Percentiles rank a stretch among this genome's conserved stretches.
phyloP scores from a whole-genome alignment of 2,113 vertebrate species.

The Osmerus eperlanus region DNA sequence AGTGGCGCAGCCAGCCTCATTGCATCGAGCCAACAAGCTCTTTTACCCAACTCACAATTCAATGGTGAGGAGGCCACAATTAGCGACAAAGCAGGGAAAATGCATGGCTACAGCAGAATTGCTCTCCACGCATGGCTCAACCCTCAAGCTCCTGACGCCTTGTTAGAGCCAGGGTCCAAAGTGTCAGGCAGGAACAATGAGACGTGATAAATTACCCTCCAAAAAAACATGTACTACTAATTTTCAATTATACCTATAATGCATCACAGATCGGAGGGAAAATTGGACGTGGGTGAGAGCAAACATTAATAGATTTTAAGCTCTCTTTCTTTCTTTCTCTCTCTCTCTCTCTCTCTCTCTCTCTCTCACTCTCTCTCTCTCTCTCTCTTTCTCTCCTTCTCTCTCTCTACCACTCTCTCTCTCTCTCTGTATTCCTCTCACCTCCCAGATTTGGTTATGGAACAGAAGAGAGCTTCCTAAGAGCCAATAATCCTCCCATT shows the following conservation, averaged over 20 bases:
- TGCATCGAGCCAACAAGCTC: slow-evolving; percentile 97
- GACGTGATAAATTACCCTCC: slow-evolving; percentile 97
- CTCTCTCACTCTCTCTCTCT: slow-evolving; percentile 20
- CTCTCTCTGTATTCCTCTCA: slow-evolving; percentile 22
- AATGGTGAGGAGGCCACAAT: slow-evolving; percentile 99
- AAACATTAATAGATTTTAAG: slow-evolving; percentile 66
- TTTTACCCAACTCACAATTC: slow-evolving; percentile 98
- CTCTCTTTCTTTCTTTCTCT: slow-evolving; percentile 25
- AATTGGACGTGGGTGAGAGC: slow-evolving; percentile 88
- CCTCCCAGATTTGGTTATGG: slow-evolving; percentile 41
- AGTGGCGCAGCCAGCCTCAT: slow-evolving; percentile 91
- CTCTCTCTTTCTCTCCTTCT: slow-evolving; percentile 7
- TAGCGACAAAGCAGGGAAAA: slow-evolving; percentile 89
- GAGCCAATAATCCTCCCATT: slow-evolving; percentile 13
- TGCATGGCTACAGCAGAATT: slow-evolving; percentile 86
- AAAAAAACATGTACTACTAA: slow-evolving; percentile 94
- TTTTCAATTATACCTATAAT: slow-evolving; percentile 99
- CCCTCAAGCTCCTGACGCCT: slow-evolving; percentile 88
- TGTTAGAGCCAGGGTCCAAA: slow-evolving; percentile 94
- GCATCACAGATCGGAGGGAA: slow-evolving; percentile 91
- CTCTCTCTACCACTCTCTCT: slow-evolving; percentile 13
- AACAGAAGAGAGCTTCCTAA: slow-evolving; percentile 29
- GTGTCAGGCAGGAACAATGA: slow-evolving; percentile 97
- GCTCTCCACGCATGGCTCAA: slow-evolving; percentile 81
- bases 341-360: slow-evolving; percentile 20